Evolutionary conservation across 2,888 invertebrate genomes (phyloP), one percentile per base, ranked within the genome.

Genomic region (Priocnemis perturbator): DNA sequence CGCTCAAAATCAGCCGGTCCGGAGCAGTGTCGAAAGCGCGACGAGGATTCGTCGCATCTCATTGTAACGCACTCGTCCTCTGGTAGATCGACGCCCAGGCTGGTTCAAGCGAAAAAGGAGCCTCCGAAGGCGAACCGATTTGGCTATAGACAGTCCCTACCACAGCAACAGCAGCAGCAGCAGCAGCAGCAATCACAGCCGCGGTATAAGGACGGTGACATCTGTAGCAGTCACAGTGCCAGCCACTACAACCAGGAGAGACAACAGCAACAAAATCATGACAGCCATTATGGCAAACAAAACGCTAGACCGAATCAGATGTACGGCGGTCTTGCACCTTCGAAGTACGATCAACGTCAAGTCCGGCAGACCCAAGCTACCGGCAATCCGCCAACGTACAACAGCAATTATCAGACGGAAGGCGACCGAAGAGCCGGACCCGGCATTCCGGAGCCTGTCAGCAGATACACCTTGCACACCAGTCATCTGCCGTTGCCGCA

Each of bases 401-500:
- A 17, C 9, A 19, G 19, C 9, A 19, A 5, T 1, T 19, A 19
- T 4, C 15, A 5, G 3, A 1, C 50, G 9, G 77, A 81, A 15
- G 66, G 52, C 14, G 81, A 77, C 53, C 75, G 78, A 20, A 79
- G 83, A 62, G 45, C 65, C 0, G 7, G 11, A 1, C 76, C 82
- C 3, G 78, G 77, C 15, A 85, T 85, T 61, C 86, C 87, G n/a
- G 86, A 89, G 68, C 86, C 89, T 66, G 81, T 89, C 0, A 89
- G 89, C 57, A 94, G 93, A 87, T 94, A 91, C 77, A 93, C 93
- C 3, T 85, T 94, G 61, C 93, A 93, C 79, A 93, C 94, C 37
- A 94, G 93, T 66, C 94, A 95, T 83, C 90, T 96, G 77, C 96
- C 96, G 0, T 90, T 92, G 69, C 95, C 95, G 0, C 95, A 95